Evolutionary conservation across 2,113 vertebrate genomes (phyloP).

Genomic region (Patagioenas fasciata): DNA sequence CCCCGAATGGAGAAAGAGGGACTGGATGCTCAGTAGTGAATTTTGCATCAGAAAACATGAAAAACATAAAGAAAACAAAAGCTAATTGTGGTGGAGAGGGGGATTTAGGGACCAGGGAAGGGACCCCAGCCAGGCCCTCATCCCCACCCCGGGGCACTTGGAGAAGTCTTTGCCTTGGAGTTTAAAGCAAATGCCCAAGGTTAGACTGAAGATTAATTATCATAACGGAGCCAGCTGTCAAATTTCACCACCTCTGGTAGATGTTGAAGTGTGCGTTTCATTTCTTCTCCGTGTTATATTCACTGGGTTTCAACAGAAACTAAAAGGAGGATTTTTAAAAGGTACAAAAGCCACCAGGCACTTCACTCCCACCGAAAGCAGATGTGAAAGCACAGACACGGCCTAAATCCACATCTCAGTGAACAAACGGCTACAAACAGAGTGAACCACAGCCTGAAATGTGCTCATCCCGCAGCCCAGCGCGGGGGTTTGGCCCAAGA

Average conservation of each 20-base stretch:
- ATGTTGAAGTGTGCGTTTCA: fast-evolving
- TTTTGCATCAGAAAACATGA: not conserved
- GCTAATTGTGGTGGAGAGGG: not conserved
- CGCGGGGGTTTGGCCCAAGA: not conserved
- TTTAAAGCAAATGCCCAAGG: not conserved
- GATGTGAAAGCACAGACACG: fast-evolving
- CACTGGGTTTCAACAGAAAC: not conserved
- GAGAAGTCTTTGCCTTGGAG: not conserved
- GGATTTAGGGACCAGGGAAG: not conserved
- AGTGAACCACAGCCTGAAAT: fast-evolving
- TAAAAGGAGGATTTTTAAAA: not conserved
- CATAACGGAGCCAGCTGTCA: not conserved
- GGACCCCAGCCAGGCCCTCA: not conserved
- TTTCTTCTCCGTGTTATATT: not conserved
- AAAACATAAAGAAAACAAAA: not conserved
- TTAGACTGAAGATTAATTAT: not conserved
- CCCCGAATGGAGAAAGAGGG: fast-evolving
- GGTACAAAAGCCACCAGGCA: not conserved
- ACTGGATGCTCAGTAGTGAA: not conserved
- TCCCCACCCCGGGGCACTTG: not conserved
- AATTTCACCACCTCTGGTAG: not conserved
- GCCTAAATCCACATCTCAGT: not conserved
- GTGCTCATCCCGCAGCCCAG: fast-evolving
- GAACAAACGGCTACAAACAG: fast-evolving
- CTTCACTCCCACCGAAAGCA: not conserved